Evolutionary conservation across 2,888 invertebrate genomes (phyloP).

Genomic region (Odontocerum albicorne): DNA sequence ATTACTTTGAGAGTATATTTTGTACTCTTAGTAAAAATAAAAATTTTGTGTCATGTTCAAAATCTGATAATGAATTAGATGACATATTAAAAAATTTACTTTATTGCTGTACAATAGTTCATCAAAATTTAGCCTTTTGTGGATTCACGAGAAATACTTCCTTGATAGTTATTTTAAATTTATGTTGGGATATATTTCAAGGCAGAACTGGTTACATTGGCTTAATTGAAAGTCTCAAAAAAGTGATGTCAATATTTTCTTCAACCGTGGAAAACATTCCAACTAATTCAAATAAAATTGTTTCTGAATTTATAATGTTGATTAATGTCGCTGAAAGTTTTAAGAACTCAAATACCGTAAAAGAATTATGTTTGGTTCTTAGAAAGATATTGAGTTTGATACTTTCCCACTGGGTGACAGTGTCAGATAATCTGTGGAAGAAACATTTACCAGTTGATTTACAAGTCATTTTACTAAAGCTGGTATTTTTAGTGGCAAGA

Average conservation of each 20-base stretch:
- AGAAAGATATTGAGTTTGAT: slow-evolving; percentile 24
- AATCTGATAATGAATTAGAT: slow-evolving; percentile 6
- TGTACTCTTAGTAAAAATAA: slow-evolving; percentile 8
- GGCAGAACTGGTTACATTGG: slow-evolving; percentile 4
- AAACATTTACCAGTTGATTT: slow-evolving; percentile 16
- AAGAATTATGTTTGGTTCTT: slow-evolving; percentile 14
- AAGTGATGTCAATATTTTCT: slow-evolving; percentile 8
- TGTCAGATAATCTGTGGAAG: slow-evolving; percentile 22
- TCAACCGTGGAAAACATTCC: slow-evolving; percentile 12
- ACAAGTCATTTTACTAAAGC: slow-evolving; percentile 14
- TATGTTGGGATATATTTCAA: slow-evolving; percentile 17
- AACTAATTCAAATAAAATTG: slow-evolving; percentile 4
- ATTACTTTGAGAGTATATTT: slow-evolving; percentile 23
- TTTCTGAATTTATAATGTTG: slow-evolving; percentile 5
- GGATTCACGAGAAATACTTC: slow-evolving; percentile 5
- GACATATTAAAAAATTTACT: slow-evolving; percentile 25
- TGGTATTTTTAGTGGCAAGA: slow-evolving; percentile 13
- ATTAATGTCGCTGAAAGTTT: slow-evolving; percentile 1
- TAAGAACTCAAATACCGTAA: slow-evolving; percentile 4
- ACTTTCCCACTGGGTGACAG: slow-evolving; percentile 17
- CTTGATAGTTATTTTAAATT: slow-evolving; percentile 11
- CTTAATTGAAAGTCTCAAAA: slow-evolving; percentile 9
- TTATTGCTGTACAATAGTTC: slow-evolving; percentile 11
- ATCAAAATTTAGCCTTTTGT: slow-evolving; percentile 22
- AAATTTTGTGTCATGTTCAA: neutral